Evolutionary conservation across 1,140 invertebrate genomes (phyloP).

Genomic region (Pectinophora gossypiella): DNA sequence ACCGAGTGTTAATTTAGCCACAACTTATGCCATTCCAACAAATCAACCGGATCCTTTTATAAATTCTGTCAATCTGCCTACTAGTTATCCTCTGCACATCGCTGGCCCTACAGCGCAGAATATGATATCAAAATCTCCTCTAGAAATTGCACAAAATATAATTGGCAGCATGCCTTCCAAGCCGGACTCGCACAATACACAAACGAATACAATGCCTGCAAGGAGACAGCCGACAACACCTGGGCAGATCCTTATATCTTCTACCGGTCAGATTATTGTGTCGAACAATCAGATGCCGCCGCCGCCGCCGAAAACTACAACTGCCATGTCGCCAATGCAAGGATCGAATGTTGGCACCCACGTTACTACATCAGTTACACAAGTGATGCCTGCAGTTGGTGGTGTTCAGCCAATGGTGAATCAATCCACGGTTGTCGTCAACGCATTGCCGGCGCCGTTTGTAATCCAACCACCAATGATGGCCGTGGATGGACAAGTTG

Average conservation of each 20-base stretch:
- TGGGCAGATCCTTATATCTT: constrained; percentile 84
- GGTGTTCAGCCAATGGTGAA: constrained; percentile 62
- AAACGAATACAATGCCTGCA: constrained; percentile 26
- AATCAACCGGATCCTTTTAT: constrained; percentile 62
- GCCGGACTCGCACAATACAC: constrained; percentile 36
- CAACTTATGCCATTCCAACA: constrained; percentile 62
- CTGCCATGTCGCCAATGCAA: constrained; percentile 80
- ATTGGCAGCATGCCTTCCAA: constrained; percentile 82
- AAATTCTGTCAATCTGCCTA: constrained; percentile 63
- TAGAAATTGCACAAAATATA: constrained; percentile 88
- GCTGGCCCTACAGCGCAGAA: constrained; percentile 70
- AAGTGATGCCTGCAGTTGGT: constrained; percentile 75
- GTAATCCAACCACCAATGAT: constrained; percentile 86
- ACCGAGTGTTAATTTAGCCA: constrained; percentile 71
- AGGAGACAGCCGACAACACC: constrained; percentile 59
- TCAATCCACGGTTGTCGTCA: constrained; percentile 88
- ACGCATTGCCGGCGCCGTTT: constrained; percentile 86
- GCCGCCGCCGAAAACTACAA: constrained; percentile 78
- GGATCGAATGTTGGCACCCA: constrained; percentile 82
- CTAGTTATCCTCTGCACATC: constrained; percentile 69
- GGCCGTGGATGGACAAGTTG: constrained; percentile 80
- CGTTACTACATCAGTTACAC: constrained; percentile 82
- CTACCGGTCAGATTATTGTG: constrained; percentile 84
- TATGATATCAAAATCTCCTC: constrained; percentile 81
- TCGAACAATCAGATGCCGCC: constrained; percentile 80